These are phyloP conservation scores for Drosophila pseudotakahashii DNA, from an alignment of 2,888 invertebrate genomes.

Conservation along the genomic window DNA sequence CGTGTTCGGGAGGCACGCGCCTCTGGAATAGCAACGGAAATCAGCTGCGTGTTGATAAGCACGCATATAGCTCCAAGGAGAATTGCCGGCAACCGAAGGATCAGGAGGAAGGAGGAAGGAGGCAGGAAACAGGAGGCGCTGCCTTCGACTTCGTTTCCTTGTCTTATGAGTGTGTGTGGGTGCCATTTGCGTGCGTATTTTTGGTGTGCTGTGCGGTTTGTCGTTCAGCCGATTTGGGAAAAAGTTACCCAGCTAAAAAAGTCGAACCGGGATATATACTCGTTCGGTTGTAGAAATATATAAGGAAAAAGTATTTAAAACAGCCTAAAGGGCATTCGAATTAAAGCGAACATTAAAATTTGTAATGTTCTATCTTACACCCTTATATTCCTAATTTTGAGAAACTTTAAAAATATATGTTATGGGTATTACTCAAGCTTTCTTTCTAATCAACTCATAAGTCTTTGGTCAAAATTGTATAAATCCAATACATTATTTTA, in stretches of 20 bases:
- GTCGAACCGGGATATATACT: constrained; percentile 34
- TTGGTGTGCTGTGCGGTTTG: constrained; percentile 74
- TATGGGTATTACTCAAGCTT: too few species aligned
- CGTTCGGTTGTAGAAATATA: neutral
- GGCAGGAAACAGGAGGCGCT: constrained; percentile 28
- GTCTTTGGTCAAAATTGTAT: too few species aligned
- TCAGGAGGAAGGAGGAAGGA: constrained; percentile 4
- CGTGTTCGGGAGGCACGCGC: constrained; percentile 54
- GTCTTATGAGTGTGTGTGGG: constrained; percentile 22
- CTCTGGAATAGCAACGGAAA: constrained; percentile 79
- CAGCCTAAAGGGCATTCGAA: neutral
- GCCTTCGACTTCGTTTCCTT: constrained; percentile 22
- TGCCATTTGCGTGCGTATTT: constrained; percentile 73
- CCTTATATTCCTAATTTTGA: too few species aligned
- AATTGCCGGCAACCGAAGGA: constrained; percentile 11
- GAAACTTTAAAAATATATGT: too few species aligned
- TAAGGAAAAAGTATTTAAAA: neutral
- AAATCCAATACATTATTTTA: too few species aligned
- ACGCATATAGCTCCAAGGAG: constrained; percentile 56
- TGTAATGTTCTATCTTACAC: too few species aligned
- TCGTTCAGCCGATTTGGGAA: constrained; percentile 34
- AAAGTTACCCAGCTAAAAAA: constrained; percentile 16
- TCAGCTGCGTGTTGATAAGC: constrained; percentile 81
- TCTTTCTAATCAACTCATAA: too few species aligned
- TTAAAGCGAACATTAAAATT: neutral